Evolutionary conservation across 2,113 vertebrate genomes (phyloP).

Genomic region (Myodes glareolus): DNA sequence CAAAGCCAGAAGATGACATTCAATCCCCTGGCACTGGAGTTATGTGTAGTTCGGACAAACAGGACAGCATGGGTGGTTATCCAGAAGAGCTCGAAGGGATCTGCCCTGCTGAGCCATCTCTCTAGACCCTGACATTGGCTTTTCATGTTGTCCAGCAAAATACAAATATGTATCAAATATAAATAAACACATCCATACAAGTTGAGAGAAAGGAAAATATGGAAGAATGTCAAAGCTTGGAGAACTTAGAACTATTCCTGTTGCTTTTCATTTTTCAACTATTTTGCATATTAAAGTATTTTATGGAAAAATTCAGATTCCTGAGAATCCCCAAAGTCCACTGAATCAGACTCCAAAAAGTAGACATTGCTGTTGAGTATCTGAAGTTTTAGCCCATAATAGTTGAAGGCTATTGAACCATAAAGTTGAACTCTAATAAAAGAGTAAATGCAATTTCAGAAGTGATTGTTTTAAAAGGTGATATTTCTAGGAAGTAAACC

Average conservation of each 20-base stretch:
- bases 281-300: constrained; percentile 16
- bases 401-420: neutral
- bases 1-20: neutral
- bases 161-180: neutral
- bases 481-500: neutral
- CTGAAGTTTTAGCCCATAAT: neutral
- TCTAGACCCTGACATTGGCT: neutral
- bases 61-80: neutral
- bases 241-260: neutral
- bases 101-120: neutral
- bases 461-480: neutral
- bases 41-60: neutral
- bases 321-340: neutral
- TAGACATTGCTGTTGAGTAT: neutral
- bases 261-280: neutral
- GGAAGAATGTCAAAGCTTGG: neutral
- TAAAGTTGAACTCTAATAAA: neutral
- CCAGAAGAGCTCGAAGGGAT: no score
- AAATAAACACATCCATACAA: neutral
- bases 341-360: neutral
- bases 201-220: neutral
- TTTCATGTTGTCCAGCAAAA: neutral
- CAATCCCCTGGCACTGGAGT: neutral
- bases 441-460: neutral
- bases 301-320: neutral